phyloP scores from a whole-genome alignment of 2,888 invertebrate species.

The Drosophila parthenogenetica region DNA sequence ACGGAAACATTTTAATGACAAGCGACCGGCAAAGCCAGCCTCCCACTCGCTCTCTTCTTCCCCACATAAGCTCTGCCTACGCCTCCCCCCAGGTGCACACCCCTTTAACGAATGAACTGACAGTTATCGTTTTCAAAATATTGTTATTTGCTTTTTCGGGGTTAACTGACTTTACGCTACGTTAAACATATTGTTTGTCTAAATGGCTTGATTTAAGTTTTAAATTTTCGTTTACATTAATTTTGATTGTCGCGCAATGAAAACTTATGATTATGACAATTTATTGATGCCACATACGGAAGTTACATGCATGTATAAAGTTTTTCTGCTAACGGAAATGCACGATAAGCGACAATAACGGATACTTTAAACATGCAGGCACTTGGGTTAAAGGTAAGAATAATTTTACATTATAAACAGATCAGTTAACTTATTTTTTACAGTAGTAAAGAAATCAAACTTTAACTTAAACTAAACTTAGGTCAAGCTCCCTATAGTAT shows the following conservation, averaged over 20 bases:
- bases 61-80: background rate
- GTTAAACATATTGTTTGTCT: slow-evolving; percentile 63
- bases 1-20: slow-evolving; percentile 79
- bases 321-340: slow-evolving; percentile 2
- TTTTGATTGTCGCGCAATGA: slow-evolving; percentile 62
- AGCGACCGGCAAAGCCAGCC: slow-evolving; percentile 41
- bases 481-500: too few species aligned
- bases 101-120: slow-evolving; percentile 50
- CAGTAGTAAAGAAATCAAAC: too few species aligned
- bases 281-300: slow-evolving; percentile 33
- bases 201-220: slow-evolving; percentile 64
- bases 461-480: too few species aligned
- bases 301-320: background rate
- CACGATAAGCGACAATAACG: background rate
- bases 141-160: slow-evolving; percentile 62
- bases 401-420: too few species aligned
- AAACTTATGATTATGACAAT: slow-evolving; percentile 56
- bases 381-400: background rate
- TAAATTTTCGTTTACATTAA: slow-evolving; percentile 56
- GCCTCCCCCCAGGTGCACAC: slow-evolving; percentile 13
- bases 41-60: background rate
- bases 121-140: slow-evolving; percentile 79
- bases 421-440: too few species aligned
- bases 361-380: background rate
- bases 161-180: slow-evolving; percentile 54